Percentiles rank a stretch among this genome's conserved stretches.
phyloP scores from a whole-genome alignment of 2,888 invertebrate genomes.

The Xestobium rufovillosum region DNA sequence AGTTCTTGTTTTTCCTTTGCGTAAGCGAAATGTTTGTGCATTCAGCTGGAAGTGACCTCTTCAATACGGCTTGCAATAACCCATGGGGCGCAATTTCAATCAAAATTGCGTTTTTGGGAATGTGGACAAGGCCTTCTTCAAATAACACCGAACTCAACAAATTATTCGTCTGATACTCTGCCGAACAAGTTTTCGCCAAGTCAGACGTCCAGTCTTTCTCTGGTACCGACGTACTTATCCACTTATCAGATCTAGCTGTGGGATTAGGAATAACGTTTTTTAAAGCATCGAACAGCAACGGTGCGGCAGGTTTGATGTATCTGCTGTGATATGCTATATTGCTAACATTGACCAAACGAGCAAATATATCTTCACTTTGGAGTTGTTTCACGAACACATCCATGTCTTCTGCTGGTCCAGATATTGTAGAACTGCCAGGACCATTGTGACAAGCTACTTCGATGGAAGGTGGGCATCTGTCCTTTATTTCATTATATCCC shows the following conservation, averaged over 20 bases:
- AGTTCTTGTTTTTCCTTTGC: conserved; percentile 47
- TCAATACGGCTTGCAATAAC: conserved; percentile 59
- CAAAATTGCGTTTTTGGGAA: conserved; percentile 56
- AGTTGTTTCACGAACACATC: conserved; percentile 57
- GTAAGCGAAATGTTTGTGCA: conserved; percentile 51
- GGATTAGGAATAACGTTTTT: conserved; percentile 56
- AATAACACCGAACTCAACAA: conserved; percentile 39
- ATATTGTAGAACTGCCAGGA: conserved; percentile 76
- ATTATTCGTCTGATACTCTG: conserved; percentile 1
- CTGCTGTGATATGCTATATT: conserved; percentile 78
- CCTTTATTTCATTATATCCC: conserved; percentile 39
- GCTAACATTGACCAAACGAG: conserved; percentile 67
- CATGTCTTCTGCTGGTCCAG: conserved; percentile 69
- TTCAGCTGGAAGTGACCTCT: conserved; percentile 50
- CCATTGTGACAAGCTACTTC: conserved; percentile 85
- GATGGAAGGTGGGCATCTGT: conserved; percentile 63
- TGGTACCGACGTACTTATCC: conserved; percentile 79
- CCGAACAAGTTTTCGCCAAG: neutral
- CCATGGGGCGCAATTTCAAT: conserved; percentile 67
- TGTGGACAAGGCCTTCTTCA: conserved; percentile 47
- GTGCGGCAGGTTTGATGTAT: conserved; percentile 58
- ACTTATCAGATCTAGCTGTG: conserved; percentile 60
- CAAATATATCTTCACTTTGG: conserved; percentile 60
- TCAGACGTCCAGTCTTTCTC: neutral
- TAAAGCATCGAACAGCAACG: conserved; percentile 56